phyloP scores from a whole-genome alignment of 2,888 invertebrate genomes.

The Tanypteryx hageni region DNA sequence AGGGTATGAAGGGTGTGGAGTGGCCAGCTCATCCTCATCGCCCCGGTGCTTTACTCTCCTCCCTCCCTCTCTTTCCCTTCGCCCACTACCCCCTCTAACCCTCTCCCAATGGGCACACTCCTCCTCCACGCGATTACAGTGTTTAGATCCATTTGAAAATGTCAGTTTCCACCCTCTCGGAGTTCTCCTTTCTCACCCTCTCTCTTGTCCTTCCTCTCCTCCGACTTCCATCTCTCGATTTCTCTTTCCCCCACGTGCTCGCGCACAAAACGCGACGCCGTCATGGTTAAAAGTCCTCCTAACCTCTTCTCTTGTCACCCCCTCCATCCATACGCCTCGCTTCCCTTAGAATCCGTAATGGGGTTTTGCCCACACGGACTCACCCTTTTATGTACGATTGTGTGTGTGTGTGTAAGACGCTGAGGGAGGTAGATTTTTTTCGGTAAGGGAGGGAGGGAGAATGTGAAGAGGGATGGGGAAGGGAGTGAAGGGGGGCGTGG shows the following conservation, averaged over 20 bases:
- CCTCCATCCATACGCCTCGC: not conserved
- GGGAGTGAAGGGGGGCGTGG: not conserved
- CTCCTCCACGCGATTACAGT: constrained; percentile 46
- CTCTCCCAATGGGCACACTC: constrained; percentile 43
- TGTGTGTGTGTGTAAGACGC: not conserved
- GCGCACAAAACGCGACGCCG: not conserved
- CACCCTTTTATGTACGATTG: constrained; percentile 1
- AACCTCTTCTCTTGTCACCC: not conserved
- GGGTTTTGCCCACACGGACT: not conserved
- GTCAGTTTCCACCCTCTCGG: constrained; percentile 38
- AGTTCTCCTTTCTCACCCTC: not conserved
- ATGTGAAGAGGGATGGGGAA: not conserved
- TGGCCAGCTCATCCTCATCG: not conserved
- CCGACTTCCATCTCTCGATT: not conserved
- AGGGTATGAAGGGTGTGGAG: not conserved
- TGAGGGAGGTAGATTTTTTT: not conserved
- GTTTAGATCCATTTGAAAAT: constrained; percentile 60
- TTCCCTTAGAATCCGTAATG: not conserved
- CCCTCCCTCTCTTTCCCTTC: not conserved
- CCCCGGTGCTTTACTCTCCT: not conserved
- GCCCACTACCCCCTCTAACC: not conserved
- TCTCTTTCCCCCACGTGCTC: not conserved
- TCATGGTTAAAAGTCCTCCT: not conserved
- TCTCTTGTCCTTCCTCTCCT: not conserved
- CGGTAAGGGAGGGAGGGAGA: not conserved